Evolutionary conservation across 64 coral and sea anemone species (phyloP).

Genomic region (Anthopleura sola): DNA sequence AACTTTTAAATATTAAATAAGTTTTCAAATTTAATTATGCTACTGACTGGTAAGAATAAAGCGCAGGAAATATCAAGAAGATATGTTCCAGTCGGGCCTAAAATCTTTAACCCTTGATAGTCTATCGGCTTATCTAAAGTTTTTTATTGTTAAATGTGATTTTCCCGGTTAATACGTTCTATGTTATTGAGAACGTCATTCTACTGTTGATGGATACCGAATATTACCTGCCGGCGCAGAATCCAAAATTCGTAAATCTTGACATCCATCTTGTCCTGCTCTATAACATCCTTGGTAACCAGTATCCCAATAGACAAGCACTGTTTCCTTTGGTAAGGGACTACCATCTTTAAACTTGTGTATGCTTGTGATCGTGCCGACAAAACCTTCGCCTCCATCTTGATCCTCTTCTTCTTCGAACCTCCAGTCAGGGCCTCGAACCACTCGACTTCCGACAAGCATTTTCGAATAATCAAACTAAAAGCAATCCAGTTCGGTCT

Average conservation of each 20-base stretch:
- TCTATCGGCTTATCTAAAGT: too few relatives aligned
- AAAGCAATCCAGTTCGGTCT: not conserved
- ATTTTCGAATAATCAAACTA: not conserved
- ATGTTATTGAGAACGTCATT: too few relatives aligned
- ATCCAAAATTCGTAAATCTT: constrained; percentile 47
- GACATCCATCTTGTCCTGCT: constrained; percentile 22
- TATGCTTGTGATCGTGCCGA: constrained; percentile 34
- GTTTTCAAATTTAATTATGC: too few relatives aligned
- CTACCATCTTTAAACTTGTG: not conserved
- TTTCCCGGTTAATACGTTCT: too few relatives aligned
- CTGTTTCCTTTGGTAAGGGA: constrained; percentile 15
- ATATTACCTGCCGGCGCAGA: constrained; percentile 32
- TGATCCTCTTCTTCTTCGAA: constrained; percentile 26
- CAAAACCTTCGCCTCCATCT: constrained; percentile 40
- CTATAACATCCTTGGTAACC: constrained; percentile 33
- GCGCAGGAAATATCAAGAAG: too few relatives aligned
- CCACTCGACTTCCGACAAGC: constrained; percentile 36
- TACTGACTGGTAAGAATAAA: too few relatives aligned
- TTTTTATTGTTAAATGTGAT: too few relatives aligned
- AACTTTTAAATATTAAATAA: too few relatives aligned
- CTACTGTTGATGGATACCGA: too few relatives aligned
- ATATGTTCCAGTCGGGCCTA: too few relatives aligned
- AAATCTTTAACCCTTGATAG: too few relatives aligned
- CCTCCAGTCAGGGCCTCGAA: constrained; percentile 45
- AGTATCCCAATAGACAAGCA: constrained; percentile 47